Evolutionary conservation across 2,888 invertebrate genomes (phyloP).

Genomic region (Drosophila koepferae): DNA sequence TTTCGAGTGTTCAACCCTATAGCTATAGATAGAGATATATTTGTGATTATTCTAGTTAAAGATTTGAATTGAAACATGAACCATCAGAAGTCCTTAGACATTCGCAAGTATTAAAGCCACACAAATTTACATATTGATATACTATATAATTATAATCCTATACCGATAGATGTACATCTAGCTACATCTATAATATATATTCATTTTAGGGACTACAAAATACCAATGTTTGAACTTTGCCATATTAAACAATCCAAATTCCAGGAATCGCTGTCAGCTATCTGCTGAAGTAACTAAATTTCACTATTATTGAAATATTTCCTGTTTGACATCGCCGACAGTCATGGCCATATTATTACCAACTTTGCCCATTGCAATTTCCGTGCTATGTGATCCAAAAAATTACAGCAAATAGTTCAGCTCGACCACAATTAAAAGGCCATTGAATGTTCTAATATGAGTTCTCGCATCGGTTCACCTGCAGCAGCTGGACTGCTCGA

Average conservation of each 20-base stretch:
- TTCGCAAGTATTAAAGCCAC: too few species aligned
- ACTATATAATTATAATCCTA: too few species aligned
- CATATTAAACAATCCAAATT: neutral
- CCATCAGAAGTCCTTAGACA: too few species aligned
- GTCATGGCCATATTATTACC: constrained; percentile 1
- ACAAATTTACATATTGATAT: too few species aligned
- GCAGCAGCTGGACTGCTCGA: constrained; percentile 1
- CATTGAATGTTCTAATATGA: constrained; percentile 58
- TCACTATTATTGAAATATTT: constrained; percentile 27
- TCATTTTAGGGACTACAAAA: neutral
- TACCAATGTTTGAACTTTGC: neutral
- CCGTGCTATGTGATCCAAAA: constrained; percentile 22
- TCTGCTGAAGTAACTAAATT: constrained; percentile 6
- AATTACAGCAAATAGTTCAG: constrained; percentile 34
- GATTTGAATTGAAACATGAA: too few species aligned
- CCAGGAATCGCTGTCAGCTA: neutral
- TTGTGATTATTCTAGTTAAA: too few species aligned
- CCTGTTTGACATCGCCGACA: constrained; percentile 9
- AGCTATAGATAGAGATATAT: too few species aligned
- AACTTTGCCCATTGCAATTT: constrained; percentile 22
- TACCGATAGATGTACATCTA: too few species aligned
- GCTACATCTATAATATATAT: too few species aligned
- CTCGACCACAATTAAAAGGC: constrained; percentile 67
- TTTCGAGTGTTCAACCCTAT: too few species aligned
- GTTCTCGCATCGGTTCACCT: constrained; percentile 35